Evolutionary conservation across 2,888 invertebrate species (phyloP), one percentile per base, ranked within the genome.

Genomic region (Hypolimnas misippus): DNA sequence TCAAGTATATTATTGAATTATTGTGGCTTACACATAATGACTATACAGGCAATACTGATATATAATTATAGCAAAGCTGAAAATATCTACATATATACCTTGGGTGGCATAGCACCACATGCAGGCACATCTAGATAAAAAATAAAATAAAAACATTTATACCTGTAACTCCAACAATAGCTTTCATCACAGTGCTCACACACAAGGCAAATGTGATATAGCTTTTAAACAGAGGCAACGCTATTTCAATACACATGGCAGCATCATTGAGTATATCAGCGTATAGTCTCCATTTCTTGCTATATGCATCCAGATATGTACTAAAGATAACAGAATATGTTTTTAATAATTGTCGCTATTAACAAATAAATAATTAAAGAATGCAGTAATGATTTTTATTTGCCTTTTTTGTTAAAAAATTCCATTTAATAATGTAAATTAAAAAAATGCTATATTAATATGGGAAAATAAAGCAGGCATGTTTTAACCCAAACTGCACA

Each of bases 271-370:
- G 83, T 58, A 97, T 93, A 84, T 99, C 99, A 10, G 99, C 99
- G 84, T 97, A 96, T 33, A 99, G 87, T 55, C 99, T 94, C 99
- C 99, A 99, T 82, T 97, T 96, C 83, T 99, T 99, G 75, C 98
- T 98, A 77, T 98, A 97, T 33, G 96, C 94, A 89, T 98, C 98
- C 66, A 99, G 87, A 67, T 94, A 93, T 8, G 94, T 93, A 17
- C 95, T 95, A 78, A 38, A 85, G 81, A 44, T 31, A 31, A 14
- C 46, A 25, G 3, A 14, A 12, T 44, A 25, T 6, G 16, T n/a
- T n/a, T 10, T 55, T 21, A 10, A 52, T 14, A 52, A 10, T 4
- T 17, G 33, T 6, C 6, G 8, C 12, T 33, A 33, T 33, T 33
- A 7, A n/a, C n/a, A 33, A 8, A 33, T 3, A 10, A 33, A 10